Percentiles rank a stretch among this genome's conserved stretches.
Evolutionary conservation across 2,797 vertebrate species (phyloP).

Genomic region (Muraenolepis orangiensis): DNA sequence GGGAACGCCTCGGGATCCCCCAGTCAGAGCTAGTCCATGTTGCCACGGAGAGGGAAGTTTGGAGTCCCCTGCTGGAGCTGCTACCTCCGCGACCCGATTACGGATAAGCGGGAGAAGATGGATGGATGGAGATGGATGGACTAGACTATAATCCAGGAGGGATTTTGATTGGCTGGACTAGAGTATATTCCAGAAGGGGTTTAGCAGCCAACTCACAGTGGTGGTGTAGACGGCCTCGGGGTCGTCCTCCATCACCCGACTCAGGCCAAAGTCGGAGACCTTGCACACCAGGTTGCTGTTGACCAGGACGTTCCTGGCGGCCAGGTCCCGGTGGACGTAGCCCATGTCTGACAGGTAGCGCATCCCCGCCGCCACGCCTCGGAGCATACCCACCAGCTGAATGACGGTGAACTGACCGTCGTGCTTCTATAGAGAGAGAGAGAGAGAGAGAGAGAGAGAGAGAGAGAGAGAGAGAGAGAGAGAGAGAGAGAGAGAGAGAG

Average conservation of each 20-base stretch:
- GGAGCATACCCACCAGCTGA: constrained; percentile 96
- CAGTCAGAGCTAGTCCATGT: no score
- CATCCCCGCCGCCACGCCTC: constrained; percentile 97
- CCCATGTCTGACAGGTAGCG: constrained; percentile 97
- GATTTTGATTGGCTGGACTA: no score
- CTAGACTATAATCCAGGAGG: no score
- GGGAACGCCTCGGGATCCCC: no score
- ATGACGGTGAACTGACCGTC: constrained; percentile 98
- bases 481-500: no score
- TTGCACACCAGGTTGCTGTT: constrained; percentile 99
- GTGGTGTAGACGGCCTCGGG: constrained; percentile 98
- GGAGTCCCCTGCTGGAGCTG: no score
- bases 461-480: no score
- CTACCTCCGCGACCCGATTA: no score
- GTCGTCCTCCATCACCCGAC: constrained; percentile 98
- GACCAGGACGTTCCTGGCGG: constrained; percentile 96
- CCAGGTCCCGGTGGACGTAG: constrained; percentile 97
- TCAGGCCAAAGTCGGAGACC: constrained; percentile 98
- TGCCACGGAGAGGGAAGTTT: no score
- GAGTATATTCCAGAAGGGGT: not conserved
- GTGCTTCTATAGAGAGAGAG: constrained; percentile 79
- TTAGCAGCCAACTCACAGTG: constrained; percentile 85
- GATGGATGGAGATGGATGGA: no score
- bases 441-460: constrained; percentile 17
- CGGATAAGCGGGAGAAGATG: no score